Conservation (phyloP, 2,888 invertebrate species). For the Nesidiocoris tenuis region DNA sequence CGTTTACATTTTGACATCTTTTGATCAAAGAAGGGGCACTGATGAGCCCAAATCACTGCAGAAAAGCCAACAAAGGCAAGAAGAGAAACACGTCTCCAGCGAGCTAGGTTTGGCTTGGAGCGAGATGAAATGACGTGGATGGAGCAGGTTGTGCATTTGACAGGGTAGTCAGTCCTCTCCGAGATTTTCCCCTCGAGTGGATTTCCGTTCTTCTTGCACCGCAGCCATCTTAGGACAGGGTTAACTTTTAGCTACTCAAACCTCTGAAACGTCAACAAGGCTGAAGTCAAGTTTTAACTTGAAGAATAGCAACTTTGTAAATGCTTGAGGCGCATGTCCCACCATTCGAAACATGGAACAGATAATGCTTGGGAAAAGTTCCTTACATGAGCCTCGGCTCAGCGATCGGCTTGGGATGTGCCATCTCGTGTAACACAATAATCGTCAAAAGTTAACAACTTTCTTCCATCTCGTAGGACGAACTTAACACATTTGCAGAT, state of each 20-base stretch:
- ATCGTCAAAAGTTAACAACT: no score
- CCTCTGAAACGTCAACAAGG: neutral
- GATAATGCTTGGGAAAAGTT: neutral
- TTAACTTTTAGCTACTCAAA: neutral
- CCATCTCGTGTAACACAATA: no score
- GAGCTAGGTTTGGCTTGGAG: neutral
- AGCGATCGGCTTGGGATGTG: neutral
- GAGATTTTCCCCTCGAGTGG: neutral
- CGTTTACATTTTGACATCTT: neutral
- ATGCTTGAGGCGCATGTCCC: neutral
- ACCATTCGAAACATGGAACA: neutral
- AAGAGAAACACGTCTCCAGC: neutral
- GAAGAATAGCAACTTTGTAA: neutral
- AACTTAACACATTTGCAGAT: no score
- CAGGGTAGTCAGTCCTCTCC: neutral
- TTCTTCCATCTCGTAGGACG: no score
- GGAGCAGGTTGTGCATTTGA: neutral
- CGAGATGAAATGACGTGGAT: neutral
- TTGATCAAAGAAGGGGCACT: neutral
- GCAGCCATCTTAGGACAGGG: neutral
- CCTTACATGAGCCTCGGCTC: neutral
- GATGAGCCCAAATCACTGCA: neutral
- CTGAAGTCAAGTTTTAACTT: no score
- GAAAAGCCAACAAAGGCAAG: neutral
- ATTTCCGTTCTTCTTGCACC: neutral